A percentile compares a stretch with the other conserved stretches of the same genome.
These are phyloP conservation scores for Cyanistes caeruleus DNA, from an alignment of 2,113 vertebrate species.

Conservation along the genomic window DNA sequence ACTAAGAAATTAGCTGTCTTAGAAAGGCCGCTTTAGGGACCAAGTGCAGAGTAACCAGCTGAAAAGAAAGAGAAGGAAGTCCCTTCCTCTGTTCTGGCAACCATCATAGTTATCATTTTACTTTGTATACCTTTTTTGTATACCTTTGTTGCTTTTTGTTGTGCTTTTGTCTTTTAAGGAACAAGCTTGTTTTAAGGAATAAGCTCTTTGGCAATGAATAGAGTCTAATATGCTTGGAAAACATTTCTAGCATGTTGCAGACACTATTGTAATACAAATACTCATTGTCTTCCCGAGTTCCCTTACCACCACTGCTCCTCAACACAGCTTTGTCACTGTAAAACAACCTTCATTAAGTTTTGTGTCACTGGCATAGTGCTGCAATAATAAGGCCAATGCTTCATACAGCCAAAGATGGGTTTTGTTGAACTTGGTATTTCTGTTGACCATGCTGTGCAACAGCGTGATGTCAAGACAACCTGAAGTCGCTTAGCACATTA, in stretches of 20 bases:
- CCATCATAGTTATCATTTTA: not conserved
- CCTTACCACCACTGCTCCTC: not conserved
- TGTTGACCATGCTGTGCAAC: not conserved
- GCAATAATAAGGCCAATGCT: not conserved
- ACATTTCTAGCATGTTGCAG: not conserved
- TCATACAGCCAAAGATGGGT: not conserved
- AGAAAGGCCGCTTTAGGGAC: not conserved
- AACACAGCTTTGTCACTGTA: not conserved
- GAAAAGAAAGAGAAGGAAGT: not conserved
- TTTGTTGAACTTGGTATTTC: not conserved
- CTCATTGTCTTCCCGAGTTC: not conserved
- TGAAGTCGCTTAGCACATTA: not conserved
- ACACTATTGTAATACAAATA: not conserved
- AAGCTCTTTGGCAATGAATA: constrained; percentile 7
- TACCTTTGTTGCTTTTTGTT: not conserved
- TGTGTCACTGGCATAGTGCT: not conserved
- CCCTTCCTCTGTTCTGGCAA: not conserved
- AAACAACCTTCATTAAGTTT: not conserved
- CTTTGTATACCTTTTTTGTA: not conserved
- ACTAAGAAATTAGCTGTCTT: not conserved
- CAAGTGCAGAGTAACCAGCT: not conserved
- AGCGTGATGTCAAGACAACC: not conserved
- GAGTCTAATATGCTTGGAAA: not conserved
- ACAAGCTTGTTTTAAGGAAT: not conserved
- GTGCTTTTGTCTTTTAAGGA: not conserved